Base-by-base conservation (phyloP, 2,113 vertebrate genomes). In the Xiphophorus couchianus region DNA sequence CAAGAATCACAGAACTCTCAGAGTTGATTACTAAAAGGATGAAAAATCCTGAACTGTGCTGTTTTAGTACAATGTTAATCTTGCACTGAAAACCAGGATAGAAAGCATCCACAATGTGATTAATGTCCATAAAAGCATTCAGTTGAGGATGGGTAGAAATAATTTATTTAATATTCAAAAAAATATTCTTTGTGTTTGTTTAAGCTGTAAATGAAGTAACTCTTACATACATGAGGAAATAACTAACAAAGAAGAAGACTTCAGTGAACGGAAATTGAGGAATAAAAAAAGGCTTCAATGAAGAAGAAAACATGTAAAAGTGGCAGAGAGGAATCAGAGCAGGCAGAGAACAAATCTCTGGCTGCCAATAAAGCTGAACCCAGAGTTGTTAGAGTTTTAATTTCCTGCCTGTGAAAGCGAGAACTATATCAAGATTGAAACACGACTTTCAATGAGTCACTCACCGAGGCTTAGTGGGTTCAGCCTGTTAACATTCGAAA, bases 321-420 rank as follows among this genome's bases (percentile, higher is more conserved):
- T 66, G 65, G 30, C n/a, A 39, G 44, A 48, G 31, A 73, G 31
- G 51, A 80, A 73, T 78, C 54, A 62, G 76, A 29, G 48, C 15
- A 33, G 78, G 66, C 60, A 48, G 30, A 68, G 73, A 67, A 78
- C 61, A 80, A 74, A 82, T 80, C 33, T 77, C 75, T 62, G 64
- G 71, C 11, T 74, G 44, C 80, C 78, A 83, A 76, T 80, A 68
- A 66, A 73, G 63, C 81, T 76, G 76, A 78, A 78, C 54, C 83
- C 64, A 81, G 79, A 84, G 73, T 86, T 71, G 81, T 79, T 87
- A 78, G 70, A 83, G 78, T 83, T 90, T 90, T 87, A 82, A 91
- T 91, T 87, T 92, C 89, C 89, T 92, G 86, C 63, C 84, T 72
- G 74, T 81, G 85, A 75, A 86, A 89, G 82, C 22, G 27, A 86